Conservation (phyloP, 2,888 invertebrate species). For the Polylopha cassiicola region DNA sequence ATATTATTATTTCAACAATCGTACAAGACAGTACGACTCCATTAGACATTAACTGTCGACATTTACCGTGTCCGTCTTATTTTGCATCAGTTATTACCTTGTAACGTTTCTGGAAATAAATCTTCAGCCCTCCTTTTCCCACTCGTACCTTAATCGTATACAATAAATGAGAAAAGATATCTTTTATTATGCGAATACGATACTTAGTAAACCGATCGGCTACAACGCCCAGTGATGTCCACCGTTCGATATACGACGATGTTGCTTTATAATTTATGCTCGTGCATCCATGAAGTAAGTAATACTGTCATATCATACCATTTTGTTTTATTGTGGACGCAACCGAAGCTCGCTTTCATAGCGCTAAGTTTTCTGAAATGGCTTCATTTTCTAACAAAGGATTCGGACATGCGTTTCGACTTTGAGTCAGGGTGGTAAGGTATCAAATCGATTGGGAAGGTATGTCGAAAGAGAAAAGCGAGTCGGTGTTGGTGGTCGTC, state of each 20-base stretch:
- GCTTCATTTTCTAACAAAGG: conserved; percentile 59
- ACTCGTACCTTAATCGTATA: conserved; percentile 22
- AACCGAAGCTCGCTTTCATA: conserved; percentile 47
- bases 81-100: conserved; percentile 19
- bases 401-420: conserved; percentile 18
- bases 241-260: conserved; percentile 44
- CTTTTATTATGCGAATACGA: conserved; percentile 17
- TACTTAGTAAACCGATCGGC: conserved; percentile 23
- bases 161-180: conserved; percentile 3
- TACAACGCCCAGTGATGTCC: conserved; percentile 33
- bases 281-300: conserved; percentile 39
- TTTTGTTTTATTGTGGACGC: conserved; percentile 60
- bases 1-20: conserved; percentile 25
- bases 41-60: conserved; percentile 36
- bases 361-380: conserved; percentile 61
- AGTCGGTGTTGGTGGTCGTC: conserved; percentile 69
- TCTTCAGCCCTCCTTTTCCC: conserved; percentile 17
- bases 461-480: conserved; percentile 68
- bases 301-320: conserved; percentile 43
- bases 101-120: conserved; percentile 12
- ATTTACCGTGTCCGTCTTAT: conserved; percentile 25
- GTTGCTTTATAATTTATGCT: conserved; percentile 59
- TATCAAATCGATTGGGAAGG: conserved; percentile 33
- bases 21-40: conserved; percentile 36
- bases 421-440: conserved; percentile 31